Conservation (phyloP, 2,888 invertebrate genomes). For the Thumatha senex region DNA sequence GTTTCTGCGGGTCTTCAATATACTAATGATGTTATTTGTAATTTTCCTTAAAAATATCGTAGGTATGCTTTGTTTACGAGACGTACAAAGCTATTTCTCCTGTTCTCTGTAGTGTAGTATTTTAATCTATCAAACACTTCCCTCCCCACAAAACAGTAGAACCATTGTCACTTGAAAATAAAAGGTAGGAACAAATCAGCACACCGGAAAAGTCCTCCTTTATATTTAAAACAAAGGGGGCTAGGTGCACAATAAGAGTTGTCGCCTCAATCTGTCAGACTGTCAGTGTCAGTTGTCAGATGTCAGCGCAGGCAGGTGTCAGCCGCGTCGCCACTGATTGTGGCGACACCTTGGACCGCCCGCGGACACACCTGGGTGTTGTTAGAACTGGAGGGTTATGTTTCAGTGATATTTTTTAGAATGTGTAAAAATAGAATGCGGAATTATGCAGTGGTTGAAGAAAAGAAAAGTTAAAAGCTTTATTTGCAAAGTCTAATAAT, state of each 20-base stretch:
- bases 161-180: not conserved
- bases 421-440: not conserved
- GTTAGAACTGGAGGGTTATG: constrained; percentile 9
- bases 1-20: too few relatives aligned
- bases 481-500: too few relatives aligned
- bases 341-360: constrained; percentile 56
- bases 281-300: constrained; percentile 60
- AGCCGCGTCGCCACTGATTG: constrained; percentile 71
- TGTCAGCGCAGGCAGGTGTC: constrained; percentile 58
- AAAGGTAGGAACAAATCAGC: constrained; percentile 14
- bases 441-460: not conserved
- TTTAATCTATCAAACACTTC: constrained; percentile 14
- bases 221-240: constrained; percentile 47
- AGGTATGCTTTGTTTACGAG: too few relatives aligned
- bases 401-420: constrained; percentile 6
- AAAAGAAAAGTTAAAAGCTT: too few relatives aligned
- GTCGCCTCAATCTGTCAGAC: constrained; percentile 49
- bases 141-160: not conserved
- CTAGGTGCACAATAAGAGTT: constrained; percentile 49
- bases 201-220: constrained; percentile 28
- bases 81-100: too few relatives aligned
- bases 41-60: too few relatives aligned
- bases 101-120: not conserved
- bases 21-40: too few relatives aligned
- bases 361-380: constrained; percentile 44